phyloP scores from a whole-genome alignment of 2,888 invertebrate species.

The Nipponacmea schrenckii region DNA sequence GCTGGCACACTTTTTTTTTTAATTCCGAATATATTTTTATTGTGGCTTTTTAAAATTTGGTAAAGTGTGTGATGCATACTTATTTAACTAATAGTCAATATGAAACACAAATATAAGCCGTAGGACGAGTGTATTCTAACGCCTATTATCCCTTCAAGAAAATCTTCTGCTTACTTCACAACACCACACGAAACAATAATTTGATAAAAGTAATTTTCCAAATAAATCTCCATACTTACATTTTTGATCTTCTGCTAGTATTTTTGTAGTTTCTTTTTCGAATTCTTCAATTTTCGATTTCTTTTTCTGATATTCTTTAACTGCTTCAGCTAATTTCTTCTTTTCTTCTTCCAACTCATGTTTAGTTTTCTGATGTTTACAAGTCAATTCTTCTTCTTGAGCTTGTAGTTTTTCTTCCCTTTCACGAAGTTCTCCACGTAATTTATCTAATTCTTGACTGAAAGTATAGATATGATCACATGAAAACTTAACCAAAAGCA shows the following conservation, averaged over 20 bases:
- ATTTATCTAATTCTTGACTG: slow-evolving; percentile 50
- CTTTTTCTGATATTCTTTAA: slow-evolving; percentile 43
- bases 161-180: too few relatives aligned
- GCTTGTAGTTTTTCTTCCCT: slow-evolving; percentile 46
- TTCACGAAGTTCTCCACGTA: slow-evolving; percentile 43
- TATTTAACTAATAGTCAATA: too few relatives aligned
- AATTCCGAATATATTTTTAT: too few relatives aligned
- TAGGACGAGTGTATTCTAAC: too few relatives aligned
- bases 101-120: too few relatives aligned
- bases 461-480: slow-evolving; percentile 10
- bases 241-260: slow-evolving; percentile 44
- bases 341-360: slow-evolving; percentile 54
- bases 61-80: too few relatives aligned
- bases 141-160: too few relatives aligned
- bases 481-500: not conserved
- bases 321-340: slow-evolving; percentile 37
- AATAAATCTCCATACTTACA: slow-evolving; percentile 39
- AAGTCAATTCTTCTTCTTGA: slow-evolving; percentile 51
- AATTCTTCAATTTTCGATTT: slow-evolving; percentile 45
- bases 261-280: slow-evolving; percentile 39
- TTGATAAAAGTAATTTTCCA: too few relatives aligned
- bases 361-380: slow-evolving; percentile 45
- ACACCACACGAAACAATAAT: too few relatives aligned
- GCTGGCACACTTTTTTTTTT: too few relatives aligned
- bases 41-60: too few relatives aligned